Percentiles rank a stretch among this genome's conserved stretches.
These are phyloP conservation scores for Drosophila saltans DNA, from an alignment of 1,140 invertebrate genomes.

Conservation along the genomic window DNA sequence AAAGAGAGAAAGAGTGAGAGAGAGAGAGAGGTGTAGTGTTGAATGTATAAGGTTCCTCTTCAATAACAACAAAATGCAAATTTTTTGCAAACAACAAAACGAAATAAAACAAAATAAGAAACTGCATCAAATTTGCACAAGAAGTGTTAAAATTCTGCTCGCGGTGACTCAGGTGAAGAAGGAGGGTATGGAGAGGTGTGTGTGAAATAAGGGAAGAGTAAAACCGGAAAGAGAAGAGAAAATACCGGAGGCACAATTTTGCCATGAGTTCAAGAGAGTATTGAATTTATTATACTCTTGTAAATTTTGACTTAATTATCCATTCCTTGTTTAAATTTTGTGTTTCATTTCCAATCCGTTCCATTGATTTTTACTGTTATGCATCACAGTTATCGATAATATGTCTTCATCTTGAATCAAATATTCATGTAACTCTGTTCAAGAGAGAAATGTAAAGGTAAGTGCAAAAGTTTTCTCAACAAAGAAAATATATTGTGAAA, in stretches of 20 bases:
- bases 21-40: neutral
- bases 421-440: neutral
- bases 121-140: slow-evolving; percentile 63
- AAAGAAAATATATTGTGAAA: neutral
- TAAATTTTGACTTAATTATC: neutral
- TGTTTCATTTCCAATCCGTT: too few relatives aligned
- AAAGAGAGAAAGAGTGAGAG: neutral
- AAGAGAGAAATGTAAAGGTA: neutral
- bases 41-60: neutral
- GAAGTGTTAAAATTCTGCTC: slow-evolving; percentile 59
- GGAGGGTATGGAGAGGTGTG: neutral
- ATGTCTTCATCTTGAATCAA: neutral
- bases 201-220: neutral
- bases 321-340: too few relatives aligned
- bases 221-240: neutral
- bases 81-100: slow-evolving; percentile 33
- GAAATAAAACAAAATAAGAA: slow-evolving; percentile 32
- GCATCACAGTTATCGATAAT: too few relatives aligned
- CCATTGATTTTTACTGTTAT: too few relatives aligned
- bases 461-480: neutral
- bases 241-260: neutral
- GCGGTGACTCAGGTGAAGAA: slow-evolving; percentile 21
- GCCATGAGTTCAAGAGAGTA: neutral
- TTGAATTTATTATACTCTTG: neutral
- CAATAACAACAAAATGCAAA: slow-evolving; percentile 11